A percentile compares a stretch with the other conserved stretches of the same genome.
Conservation (phyloP, 64 coral and sea anemone genomes). For the Porites australiensis region DNA sequence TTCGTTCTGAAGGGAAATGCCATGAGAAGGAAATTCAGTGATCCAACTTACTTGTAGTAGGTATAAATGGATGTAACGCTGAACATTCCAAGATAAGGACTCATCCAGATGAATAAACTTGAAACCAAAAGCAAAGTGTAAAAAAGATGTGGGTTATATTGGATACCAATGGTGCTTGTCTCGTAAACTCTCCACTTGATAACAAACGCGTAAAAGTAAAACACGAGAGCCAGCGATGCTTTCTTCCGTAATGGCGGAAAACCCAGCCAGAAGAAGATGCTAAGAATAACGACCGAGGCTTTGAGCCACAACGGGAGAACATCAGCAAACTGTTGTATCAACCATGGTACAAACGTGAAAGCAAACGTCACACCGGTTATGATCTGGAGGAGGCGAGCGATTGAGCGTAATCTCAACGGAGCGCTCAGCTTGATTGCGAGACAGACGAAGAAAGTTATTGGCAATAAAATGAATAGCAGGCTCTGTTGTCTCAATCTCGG, state of each 20-base stretch:
- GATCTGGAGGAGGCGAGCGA: constrained; percentile 25
- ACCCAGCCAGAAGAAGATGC: constrained; percentile 69
- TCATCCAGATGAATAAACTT: constrained; percentile 40
- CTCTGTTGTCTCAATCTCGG: constrained; percentile 36
- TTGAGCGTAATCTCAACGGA: neutral
- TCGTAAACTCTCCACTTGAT: constrained; percentile 73
- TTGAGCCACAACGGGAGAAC: constrained; percentile 36
- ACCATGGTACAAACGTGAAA: constrained; percentile 57
- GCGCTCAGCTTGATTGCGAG: constrained; percentile 21
- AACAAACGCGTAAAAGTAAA: constrained; percentile 61
- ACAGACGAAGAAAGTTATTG: constrained; percentile 6
- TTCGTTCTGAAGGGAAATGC: too few relatives aligned
- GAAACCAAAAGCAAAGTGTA: constrained; percentile 34
- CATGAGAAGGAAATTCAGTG: too few relatives aligned
- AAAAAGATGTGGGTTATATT: constrained; percentile 26
- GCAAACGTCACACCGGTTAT: constrained; percentile 12
- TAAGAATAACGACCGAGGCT: constrained; percentile 20
- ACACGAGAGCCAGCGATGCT: constrained; percentile 37
- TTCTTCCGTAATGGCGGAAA: constrained; percentile 51
- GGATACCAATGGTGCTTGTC: neutral
- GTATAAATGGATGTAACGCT: constrained; percentile 34
- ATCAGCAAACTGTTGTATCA: constrained; percentile 57
- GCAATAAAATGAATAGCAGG: constrained; percentile 44
- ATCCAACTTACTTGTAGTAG: constrained; percentile 59
- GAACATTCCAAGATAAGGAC: constrained; percentile 69